Evolutionary conservation across 2,113 vertebrate species (phyloP).

Genomic region (Anoura caudifer): DNA sequence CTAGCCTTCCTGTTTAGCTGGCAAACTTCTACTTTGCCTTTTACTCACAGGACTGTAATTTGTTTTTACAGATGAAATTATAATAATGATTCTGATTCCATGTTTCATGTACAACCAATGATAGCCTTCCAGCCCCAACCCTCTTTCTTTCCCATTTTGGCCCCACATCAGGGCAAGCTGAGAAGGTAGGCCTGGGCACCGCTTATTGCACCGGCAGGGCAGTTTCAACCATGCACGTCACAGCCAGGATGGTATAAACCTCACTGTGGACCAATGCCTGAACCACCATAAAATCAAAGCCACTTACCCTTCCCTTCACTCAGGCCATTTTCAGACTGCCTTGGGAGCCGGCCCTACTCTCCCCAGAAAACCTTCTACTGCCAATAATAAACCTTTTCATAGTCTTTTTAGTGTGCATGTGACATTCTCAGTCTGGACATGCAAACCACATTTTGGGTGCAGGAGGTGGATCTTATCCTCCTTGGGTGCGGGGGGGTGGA

Average conservation of each 20-base stretch:
- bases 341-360: not conserved
- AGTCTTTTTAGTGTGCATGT: not conserved
- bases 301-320: not conserved
- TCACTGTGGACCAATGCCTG: not conserved
- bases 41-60: not conserved
- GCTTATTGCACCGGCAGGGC: not conserved
- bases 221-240: not conserved
- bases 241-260: not conserved
- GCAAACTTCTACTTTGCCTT: constrained; percentile 1
- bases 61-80: constrained; percentile 22
- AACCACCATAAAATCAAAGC: constrained; percentile 25
- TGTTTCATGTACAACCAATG: not conserved
- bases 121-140: not conserved
- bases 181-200: not conserved
- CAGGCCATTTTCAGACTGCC: constrained; percentile 13
- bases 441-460: not conserved
- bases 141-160: not conserved
- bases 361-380: not conserved
- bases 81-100: not conserved
- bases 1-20: not conserved
- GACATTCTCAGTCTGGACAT: not conserved
- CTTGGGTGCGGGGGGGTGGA: not conserved
- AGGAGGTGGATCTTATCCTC: not conserved
- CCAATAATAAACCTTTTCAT: not conserved
- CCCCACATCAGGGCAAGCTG: not conserved